Conservation (phyloP, 2,797 vertebrate species). For the Novumbra hubbsi region DNA sequence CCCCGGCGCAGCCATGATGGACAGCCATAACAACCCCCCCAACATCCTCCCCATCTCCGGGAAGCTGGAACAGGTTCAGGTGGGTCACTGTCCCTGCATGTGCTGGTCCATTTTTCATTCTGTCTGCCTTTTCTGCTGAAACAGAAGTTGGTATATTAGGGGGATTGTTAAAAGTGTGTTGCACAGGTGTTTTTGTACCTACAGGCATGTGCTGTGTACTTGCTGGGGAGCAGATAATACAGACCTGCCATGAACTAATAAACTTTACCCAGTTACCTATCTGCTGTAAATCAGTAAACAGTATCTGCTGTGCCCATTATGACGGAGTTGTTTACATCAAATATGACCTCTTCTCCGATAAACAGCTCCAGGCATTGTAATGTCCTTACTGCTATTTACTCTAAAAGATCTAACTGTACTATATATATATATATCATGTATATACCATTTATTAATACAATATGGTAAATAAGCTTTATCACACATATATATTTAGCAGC, state of each 20-base stretch:
- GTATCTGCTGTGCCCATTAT: neutral
- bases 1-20: slow-evolving; percentile 44
- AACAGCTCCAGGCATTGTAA: neutral
- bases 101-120: neutral
- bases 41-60: slow-evolving; percentile 83
- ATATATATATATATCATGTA: neutral
- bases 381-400: neutral
- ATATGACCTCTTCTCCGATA: neutral
- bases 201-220: neutral
- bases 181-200: neutral
- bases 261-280: neutral
- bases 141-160: neutral
- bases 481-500: neutral
- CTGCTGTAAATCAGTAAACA: neutral
- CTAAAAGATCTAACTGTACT: neutral
- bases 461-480: neutral
- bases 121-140: slow-evolving; percentile 38
- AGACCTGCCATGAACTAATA: neutral
- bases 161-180: slow-evolving; percentile 7
- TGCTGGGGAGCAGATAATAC: neutral
- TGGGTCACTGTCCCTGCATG: neutral
- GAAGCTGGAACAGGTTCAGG: slow-evolving; percentile 81
- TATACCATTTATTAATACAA: neutral
- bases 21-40: slow-evolving; percentile 67
- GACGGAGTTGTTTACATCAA: neutral